These are phyloP conservation scores for Heterochromis multidens DNA, from an alignment of 2,113 vertebrate species.

Conservation along the genomic window DNA sequence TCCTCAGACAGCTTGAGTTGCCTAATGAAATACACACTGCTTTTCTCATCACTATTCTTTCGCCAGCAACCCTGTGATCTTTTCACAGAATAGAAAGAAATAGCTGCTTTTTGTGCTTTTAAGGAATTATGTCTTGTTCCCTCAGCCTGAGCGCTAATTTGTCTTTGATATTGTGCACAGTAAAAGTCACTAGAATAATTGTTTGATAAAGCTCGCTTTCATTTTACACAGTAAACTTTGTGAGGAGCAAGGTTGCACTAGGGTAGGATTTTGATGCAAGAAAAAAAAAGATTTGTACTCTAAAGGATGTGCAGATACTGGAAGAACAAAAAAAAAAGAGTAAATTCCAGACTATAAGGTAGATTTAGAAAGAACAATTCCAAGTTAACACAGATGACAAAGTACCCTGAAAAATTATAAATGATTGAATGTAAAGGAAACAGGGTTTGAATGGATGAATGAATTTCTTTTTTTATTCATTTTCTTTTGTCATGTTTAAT, in stretches of 20 bases:
- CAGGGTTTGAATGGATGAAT: not conserved
- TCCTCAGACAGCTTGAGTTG: conserved; percentile 10
- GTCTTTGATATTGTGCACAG: conserved; percentile 30
- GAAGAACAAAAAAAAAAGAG: not conserved
- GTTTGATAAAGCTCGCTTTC: conserved; percentile 10
- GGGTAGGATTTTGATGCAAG: not conserved
- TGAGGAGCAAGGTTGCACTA: not conserved
- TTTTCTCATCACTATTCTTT: conserved; percentile 23
- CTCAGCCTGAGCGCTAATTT: conserved; percentile 19
- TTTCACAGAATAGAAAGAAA: not conserved
- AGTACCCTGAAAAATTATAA: not conserved
- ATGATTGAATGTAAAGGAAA: not conserved
- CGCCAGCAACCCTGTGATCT: not conserved
- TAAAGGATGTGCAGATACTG: not conserved
- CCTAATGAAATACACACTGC: conserved; percentile 39
- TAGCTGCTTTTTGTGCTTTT: conserved; percentile 46
- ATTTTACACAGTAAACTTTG: not conserved
- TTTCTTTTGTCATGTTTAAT: not conserved
- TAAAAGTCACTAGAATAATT: conserved; percentile 36
- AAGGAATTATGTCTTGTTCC: conserved; percentile 43
- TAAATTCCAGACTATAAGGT: not conserved
- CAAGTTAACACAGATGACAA: not conserved
- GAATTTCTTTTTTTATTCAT: not conserved
- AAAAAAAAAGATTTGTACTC: not conserved
- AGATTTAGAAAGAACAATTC: not conserved